Base-by-base conservation (phyloP, 2,888 invertebrate species). In the Melanophora roralis region DNA sequence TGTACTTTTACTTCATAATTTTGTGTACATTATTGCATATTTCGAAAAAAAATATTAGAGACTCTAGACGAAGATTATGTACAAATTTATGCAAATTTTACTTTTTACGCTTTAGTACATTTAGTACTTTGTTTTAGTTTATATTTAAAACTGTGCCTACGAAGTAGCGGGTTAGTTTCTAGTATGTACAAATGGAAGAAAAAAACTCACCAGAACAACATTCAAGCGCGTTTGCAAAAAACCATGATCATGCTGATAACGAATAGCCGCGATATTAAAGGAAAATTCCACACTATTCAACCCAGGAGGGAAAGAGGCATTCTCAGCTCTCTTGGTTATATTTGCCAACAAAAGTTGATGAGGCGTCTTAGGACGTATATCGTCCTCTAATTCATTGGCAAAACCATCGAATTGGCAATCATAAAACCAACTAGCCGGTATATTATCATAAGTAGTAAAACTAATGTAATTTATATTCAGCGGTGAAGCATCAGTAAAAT, bases 401-500 rank as follows among this genome's bases (percentile, higher is more conserved):
- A 84, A 86, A 32, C 86, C 86, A 83, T 89, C 89, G 12, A 87
- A 88, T 53, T 85, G 78, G 83, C 95, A 95, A 85, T 94, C 93
- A 83, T 93, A 94, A 65, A 92, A 91, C 91, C 94, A 94, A 84
- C 93, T 93, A 0, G 93, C 93, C 83, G 93, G 92, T 0, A 93
- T 92, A 0, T 91, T 91, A 5, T 91, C 91, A 93, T 94, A 95
- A 0, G 94, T 91, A 12, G 93, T 93, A 82, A 95, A 94, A 86
- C 94, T 93, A 74, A 94, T 92, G 85, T 92, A 93, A 82, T 91
- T 91, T 14, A 95, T 90, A 0, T 91, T 90, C n/a, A 95, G 85
- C 0, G 93, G 93, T 45, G 91, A 89, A 0, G 91, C 86, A 85
- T 95, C 94, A 23, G 86, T 89, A 89, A 92, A 94, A 9, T 90